Evolutionary conservation across 2,797 vertebrate genomes (phyloP).

Genomic region (Pagetopsis macropterus): DNA sequence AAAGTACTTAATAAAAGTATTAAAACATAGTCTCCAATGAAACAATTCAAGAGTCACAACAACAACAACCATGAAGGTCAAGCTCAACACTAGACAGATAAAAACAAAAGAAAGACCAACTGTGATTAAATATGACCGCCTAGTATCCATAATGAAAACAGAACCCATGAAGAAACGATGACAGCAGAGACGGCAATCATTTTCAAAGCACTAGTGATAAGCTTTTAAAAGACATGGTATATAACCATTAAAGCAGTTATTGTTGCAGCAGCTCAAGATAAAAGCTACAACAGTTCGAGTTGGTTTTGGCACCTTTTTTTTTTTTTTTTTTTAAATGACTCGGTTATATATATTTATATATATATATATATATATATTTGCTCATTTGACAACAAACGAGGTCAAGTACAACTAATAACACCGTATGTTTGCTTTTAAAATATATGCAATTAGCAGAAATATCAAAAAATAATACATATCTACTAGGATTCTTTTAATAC

Average conservation of each 20-base stretch:
- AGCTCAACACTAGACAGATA: background rate
- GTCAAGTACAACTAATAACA: background rate
- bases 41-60: background rate
- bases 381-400: too few relatives aligned
- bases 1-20: background rate
- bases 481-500: background rate
- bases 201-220: slow-evolving; percentile 5
- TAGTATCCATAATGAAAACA: background rate
- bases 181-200: background rate
- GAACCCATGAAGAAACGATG: background rate
- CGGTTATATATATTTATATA: too few relatives aligned
- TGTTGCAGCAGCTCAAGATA: background rate
- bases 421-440: slow-evolving; percentile 5
- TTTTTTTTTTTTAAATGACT: background rate
- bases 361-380: too few relatives aligned
- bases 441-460: background rate
- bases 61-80: background rate
- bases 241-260: slow-evolving; percentile 6
- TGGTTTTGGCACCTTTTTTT: background rate
- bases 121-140: background rate
- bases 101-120: background rate
- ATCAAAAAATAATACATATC: background rate
- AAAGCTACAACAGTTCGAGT: slow-evolving; percentile 9
- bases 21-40: background rate
- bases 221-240: background rate